A percentile compares a stretch with the other conserved stretches of the same genome.
phyloP scores from a whole-genome alignment of 2,888 invertebrate genomes.

The Lumbricus terrestris region DNA sequence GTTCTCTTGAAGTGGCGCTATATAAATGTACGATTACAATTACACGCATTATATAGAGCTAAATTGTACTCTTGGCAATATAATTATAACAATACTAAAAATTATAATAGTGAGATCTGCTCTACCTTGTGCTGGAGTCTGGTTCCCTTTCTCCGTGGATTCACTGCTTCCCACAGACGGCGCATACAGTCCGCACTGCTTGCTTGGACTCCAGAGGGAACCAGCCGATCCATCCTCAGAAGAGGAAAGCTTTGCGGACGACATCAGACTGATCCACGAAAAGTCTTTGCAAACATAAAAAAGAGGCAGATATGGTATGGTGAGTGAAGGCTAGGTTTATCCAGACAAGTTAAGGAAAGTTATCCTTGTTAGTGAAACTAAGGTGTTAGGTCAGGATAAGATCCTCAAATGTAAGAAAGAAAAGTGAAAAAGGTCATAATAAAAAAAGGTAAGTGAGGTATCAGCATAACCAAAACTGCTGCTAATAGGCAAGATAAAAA shows the following conservation, averaged over 20 bases:
- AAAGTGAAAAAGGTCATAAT: neutral
- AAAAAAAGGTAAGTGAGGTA: neutral
- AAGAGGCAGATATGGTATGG: neutral
- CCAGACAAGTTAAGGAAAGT: neutral
- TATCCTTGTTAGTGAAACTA: neutral
- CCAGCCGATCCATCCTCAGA: neutral
- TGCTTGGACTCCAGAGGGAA: neutral
- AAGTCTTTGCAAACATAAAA: conserved; percentile 15
- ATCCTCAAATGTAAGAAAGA: neutral
- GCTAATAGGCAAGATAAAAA: neutral
- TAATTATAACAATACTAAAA: neutral
- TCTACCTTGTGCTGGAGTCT: neutral
- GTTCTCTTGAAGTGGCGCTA: no score
- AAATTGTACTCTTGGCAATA: no score
- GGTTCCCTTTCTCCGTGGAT: neutral
- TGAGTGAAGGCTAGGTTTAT: neutral
- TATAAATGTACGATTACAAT: no score
- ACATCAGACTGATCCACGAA: neutral
- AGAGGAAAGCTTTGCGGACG: neutral
- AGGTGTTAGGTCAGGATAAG: neutral
- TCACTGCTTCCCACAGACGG: neutral
- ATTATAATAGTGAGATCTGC: neutral
- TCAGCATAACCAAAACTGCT: neutral
- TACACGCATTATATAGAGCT: no score
- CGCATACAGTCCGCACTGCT: neutral